Evolutionary conservation across 2,888 invertebrate genomes (phyloP), one percentile per base, ranked within the genome.

Genomic region (Tineola bisselliella): DNA sequence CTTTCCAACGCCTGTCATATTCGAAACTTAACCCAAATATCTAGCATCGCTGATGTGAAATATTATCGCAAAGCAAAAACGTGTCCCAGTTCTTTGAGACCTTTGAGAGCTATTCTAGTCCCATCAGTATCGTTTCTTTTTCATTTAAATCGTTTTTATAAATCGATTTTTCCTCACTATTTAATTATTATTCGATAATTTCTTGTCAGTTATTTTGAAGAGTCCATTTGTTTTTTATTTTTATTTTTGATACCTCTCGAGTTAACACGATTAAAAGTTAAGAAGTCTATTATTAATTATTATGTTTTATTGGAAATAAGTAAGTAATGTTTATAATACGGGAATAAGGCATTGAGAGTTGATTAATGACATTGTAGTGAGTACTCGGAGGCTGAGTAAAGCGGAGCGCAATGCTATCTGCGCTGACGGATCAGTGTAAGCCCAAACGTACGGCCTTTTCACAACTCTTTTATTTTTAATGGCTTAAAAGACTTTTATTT

Each of bases 321-420:
- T 25, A n/a, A 38, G 1, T 38, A n/a, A 15, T 48, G 13, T 48
- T 48, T 8, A 48, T 48, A 48, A 38, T 12, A 17, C 48, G 15
- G 15, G 48, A 48, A 48, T 48, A 48, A 48, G 17, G 15, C 48
- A 15, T 18, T 18, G 13, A 33, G 58, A 15, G 33, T 58, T 58
- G 58, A 58, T 58, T 58, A 58, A 58, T 58, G 58, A 58, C 58
- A 58, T 58, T 58, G 58, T 58, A 58, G 58, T 58, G 58, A 33
- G 33, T 58, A 58, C 58, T 58, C 33, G n/a, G 58, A 11, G 48
- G 33, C 58, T 33, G 58, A 56, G 58, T 58, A 58, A 58, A 58
- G 33, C 58, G 56, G 30, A 56, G 33, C 58, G 56, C n/a, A 56
- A 25, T 30, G 58, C 58, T 58, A 58, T 58, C 58, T 58, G 31